phyloP scores from a whole-genome alignment of 2,797 vertebrate species.

The Phataginus tricuspis region DNA sequence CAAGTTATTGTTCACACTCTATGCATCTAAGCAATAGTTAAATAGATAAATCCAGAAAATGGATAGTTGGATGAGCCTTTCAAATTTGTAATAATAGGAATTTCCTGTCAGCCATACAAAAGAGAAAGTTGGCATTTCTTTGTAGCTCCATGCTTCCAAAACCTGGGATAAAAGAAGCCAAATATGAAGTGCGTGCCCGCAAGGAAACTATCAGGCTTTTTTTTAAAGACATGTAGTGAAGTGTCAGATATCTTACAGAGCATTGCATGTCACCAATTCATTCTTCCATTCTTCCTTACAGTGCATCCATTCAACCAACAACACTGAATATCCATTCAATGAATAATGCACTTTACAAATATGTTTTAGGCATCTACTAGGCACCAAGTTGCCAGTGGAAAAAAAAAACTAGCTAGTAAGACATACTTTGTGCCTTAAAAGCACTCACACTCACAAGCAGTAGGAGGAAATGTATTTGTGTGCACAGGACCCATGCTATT shows the following conservation, averaged over 20 bases:
- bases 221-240: background rate
- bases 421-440: background rate
- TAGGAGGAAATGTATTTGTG: background rate
- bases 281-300: background rate
- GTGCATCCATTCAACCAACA: background rate
- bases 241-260: background rate
- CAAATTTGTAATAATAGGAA: background rate
- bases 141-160: background rate
- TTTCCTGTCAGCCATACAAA: background rate
- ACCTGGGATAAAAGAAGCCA: background rate
- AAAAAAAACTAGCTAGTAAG: background rate
- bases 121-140: background rate
- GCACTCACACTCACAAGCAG: background rate
- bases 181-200: background rate
- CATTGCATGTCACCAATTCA: background rate
- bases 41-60: background rate
- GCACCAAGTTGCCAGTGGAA: background rate
- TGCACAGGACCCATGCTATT: background rate
- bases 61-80: background rate
- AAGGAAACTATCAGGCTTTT: background rate
- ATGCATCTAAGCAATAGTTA: background rate
- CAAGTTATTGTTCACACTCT: background rate
- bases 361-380: background rate
- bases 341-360: conserved; percentile 24
- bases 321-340: background rate